Conservation (phyloP, 2,888 invertebrate genomes). For the Ophion slaviceki region DNA sequence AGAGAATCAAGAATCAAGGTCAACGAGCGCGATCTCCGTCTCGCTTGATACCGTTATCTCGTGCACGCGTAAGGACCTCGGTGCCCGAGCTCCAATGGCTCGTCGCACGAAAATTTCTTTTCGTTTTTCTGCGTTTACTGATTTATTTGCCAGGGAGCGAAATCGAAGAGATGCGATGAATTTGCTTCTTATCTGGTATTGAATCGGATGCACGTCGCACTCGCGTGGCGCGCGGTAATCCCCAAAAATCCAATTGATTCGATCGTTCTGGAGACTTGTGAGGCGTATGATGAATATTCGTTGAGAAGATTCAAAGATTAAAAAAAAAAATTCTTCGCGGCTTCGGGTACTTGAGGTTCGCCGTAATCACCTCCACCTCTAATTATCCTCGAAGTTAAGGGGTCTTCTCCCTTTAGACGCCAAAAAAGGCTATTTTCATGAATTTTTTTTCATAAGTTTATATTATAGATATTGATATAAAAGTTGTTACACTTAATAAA, state of each 20-base stretch:
- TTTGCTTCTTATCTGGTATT: slow-evolving; percentile 4
- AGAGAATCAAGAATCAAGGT: slow-evolving; percentile 54
- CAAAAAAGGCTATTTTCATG: too few relatives aligned
- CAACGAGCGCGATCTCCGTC: slow-evolving; percentile 25
- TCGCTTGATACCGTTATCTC: slow-evolving; percentile 56
- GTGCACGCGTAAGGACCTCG: slow-evolving; percentile 37
- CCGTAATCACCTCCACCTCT: neutral
- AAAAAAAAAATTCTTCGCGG: too few relatives aligned
- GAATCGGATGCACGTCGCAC: neutral
- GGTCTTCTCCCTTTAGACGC: too few relatives aligned
- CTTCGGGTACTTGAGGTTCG: too few relatives aligned
- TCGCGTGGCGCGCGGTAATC: slow-evolving; percentile 11
- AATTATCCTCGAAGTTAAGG: neutral
- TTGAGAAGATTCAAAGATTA: neutral
- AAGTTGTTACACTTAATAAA: too few relatives aligned
- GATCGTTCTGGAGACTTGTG: neutral
- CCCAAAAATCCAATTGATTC: slow-evolving; percentile 8
- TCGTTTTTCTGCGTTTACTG: neutral
- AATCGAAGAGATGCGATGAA: neutral
- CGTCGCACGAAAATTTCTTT: slow-evolving; percentile 8
- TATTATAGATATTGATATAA: too few relatives aligned
- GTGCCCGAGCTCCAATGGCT: slow-evolving; percentile 5
- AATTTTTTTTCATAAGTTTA: too few relatives aligned
- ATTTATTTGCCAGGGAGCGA: neutral
- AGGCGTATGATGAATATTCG: neutral